Conservation (phyloP, 2,888 invertebrate species). For the Elysia crispata region DNA sequence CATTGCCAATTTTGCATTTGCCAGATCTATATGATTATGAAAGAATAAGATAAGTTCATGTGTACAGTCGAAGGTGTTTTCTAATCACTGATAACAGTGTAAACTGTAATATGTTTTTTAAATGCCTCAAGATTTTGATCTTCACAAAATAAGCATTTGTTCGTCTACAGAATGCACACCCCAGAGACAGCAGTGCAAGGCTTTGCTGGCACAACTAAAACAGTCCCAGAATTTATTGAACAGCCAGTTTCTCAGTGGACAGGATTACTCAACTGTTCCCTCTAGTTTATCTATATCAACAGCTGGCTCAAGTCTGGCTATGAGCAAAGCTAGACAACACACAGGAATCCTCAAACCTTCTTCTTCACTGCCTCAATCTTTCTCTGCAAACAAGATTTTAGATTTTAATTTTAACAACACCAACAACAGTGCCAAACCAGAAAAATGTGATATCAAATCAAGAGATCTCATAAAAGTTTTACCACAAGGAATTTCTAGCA, state of each 20-base stretch:
- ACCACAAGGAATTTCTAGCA: background rate
- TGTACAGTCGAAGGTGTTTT: too few relatives aligned
- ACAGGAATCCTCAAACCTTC: constrained; percentile 23
- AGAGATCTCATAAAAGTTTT: too few relatives aligned
- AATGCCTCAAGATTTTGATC: too few relatives aligned
- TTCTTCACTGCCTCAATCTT: constrained; percentile 24
- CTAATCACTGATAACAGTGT: too few relatives aligned
- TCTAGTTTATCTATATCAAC: background rate
- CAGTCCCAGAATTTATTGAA: constrained; percentile 56
- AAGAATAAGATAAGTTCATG: too few relatives aligned
- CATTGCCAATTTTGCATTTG: too few relatives aligned
- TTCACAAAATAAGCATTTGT: too few relatives aligned
- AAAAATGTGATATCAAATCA: background rate
- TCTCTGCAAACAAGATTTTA: constrained; percentile 38
- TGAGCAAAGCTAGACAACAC: background rate
- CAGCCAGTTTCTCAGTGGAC: background rate
- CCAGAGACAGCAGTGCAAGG: constrained; percentile 61
- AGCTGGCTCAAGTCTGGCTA: background rate
- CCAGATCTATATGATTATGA: too few relatives aligned
- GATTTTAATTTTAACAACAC: constrained; percentile 29
- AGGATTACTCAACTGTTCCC: background rate
- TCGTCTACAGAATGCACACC: constrained; percentile 38
- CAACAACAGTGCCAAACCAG: background rate
- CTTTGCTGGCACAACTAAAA: constrained; percentile 62
- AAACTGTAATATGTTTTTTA: too few relatives aligned